A percentile compares a stretch with the other conserved stretches of the same genome.
These are phyloP conservation scores for Suillia variegata DNA, from an alignment of 2,888 invertebrate genomes.

Conservation along the genomic window DNA sequence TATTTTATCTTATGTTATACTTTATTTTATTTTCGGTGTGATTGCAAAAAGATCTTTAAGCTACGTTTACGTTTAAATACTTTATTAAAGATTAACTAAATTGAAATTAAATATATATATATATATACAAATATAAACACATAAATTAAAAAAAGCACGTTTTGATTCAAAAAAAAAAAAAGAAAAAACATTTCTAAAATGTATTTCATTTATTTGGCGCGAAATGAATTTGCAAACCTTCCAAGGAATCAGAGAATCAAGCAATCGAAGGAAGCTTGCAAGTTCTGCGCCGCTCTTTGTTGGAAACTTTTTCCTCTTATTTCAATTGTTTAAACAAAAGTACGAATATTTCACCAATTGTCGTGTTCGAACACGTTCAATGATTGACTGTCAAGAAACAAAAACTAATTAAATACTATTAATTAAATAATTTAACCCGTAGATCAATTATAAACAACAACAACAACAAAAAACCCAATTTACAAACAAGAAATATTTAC, in stretches of 20 bases:
- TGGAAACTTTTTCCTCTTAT: too few relatives aligned
- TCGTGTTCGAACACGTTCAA: neutral
- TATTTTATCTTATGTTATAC: neutral
- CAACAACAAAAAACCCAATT: neutral
- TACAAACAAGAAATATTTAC: neutral
- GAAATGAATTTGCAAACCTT: slow-evolving; percentile 27
- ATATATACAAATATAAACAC: too few relatives aligned
- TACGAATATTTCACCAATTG: too few relatives aligned
- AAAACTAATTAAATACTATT: too few relatives aligned
- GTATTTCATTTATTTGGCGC: slow-evolving; percentile 4
- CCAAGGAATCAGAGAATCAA: too few relatives aligned
- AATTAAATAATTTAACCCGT: too few relatives aligned
- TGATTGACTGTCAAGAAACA: neutral
- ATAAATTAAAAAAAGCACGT: slow-evolving; percentile 11
- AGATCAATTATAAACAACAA: neutral
- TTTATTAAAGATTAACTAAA: neutral
- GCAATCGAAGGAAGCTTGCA: too few relatives aligned
- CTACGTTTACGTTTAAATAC: neutral
- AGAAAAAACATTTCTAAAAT: neutral
- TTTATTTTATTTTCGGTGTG: neutral
- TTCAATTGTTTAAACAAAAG: too few relatives aligned
- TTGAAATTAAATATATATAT: neutral
- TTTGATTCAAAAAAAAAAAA: slow-evolving; percentile 10
- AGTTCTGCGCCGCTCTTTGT: too few relatives aligned
- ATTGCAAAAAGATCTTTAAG: neutral